Base-by-base conservation (phyloP, 2,888 invertebrate genomes). In the Agriopis marginaria region DNA sequence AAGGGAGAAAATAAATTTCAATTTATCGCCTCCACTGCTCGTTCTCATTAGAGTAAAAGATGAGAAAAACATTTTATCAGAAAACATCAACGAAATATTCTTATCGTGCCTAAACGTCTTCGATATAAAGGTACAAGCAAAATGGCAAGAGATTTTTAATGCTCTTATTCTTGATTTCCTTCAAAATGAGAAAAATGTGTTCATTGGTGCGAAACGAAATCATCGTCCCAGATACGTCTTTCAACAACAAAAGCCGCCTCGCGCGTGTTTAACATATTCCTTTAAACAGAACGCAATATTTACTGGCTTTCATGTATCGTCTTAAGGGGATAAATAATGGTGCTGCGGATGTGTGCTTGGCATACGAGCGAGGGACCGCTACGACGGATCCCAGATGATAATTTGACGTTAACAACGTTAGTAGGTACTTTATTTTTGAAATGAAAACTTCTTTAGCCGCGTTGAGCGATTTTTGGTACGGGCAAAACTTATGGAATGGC, bases 141-240 rank as follows among this genome's bases (percentile, higher is more conserved):
- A 89, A 88, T 83, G 86, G 83, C 83, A 84, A 77, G 72, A 86
- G 78, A 80, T 84, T 88, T 80, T 88, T 90, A 91, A 91, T 89
- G 86, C 84, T 87, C 85, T 86, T 87, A 87, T 83, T 82, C 84
- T 84, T 88, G 88, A 88, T 89, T 89, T 87, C 86, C 80, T 79
- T 83, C 80, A 85, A 88, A 90, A 88, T 87, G 84, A 83, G 85
- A 87, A 89, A 89, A 91, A 90, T 88, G 88, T 89, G 89, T 89
- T 91, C 89, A 89, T 88, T 89, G 90, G 86, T 72, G 88, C 84
- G 90, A 86, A 89, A 89, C 82, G 82, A 89, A 92, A 91, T 91
- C 89, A 89, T 89, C 88, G 84, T 86, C 75, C 83, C 86, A 89
- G 89, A 90, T 89, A 88, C 89, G 87, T 89, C 89, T 87, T 82